These are phyloP conservation scores for Carcina quercana DNA, from an alignment of 2,888 invertebrate species.

Conservation along the genomic window DNA sequence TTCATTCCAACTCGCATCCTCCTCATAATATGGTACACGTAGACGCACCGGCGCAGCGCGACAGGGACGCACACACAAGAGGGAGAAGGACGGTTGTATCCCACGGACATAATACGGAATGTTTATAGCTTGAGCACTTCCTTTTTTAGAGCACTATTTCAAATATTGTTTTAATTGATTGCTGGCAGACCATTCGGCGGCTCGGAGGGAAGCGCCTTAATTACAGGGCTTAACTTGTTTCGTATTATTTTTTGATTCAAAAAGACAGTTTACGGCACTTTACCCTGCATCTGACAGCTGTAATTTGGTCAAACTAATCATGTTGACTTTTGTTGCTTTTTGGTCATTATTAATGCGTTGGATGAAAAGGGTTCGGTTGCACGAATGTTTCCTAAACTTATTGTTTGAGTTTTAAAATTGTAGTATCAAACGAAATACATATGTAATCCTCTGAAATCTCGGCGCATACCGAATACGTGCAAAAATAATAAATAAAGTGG, in stretches of 20 bases:
- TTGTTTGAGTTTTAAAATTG: too few species aligned
- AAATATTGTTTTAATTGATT: conserved; percentile 74
- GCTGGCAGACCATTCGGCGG: conserved; percentile 64
- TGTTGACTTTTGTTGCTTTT: conserved; percentile 34
- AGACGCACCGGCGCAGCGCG: conserved; percentile 64
- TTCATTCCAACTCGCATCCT: conserved; percentile 53
- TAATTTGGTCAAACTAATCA: conserved; percentile 46
- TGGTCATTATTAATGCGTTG: too few species aligned
- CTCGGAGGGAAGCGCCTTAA: conserved; percentile 40
- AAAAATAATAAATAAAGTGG: too few species aligned
- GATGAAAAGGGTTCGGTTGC: too few species aligned
- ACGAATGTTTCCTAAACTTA: too few species aligned
- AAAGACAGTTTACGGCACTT: conserved; percentile 34
- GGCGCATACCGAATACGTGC: too few species aligned
- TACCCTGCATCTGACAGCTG: conserved; percentile 39
- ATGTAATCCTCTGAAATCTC: too few species aligned
- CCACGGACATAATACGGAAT: conserved; percentile 50
- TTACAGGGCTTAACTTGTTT: conserved; percentile 50
- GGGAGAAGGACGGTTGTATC: conserved; percentile 22
- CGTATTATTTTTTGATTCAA: conserved; percentile 41
- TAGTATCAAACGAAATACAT: too few species aligned
- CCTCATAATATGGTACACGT: conserved; percentile 44
- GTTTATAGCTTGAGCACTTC: conserved; percentile 60
- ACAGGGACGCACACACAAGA: conserved; percentile 30
- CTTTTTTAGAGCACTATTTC: conserved; percentile 64